Evolutionary conservation across 1,140 invertebrate species (phyloP).

Genomic region (Neoseiulus cucumeris): DNA sequence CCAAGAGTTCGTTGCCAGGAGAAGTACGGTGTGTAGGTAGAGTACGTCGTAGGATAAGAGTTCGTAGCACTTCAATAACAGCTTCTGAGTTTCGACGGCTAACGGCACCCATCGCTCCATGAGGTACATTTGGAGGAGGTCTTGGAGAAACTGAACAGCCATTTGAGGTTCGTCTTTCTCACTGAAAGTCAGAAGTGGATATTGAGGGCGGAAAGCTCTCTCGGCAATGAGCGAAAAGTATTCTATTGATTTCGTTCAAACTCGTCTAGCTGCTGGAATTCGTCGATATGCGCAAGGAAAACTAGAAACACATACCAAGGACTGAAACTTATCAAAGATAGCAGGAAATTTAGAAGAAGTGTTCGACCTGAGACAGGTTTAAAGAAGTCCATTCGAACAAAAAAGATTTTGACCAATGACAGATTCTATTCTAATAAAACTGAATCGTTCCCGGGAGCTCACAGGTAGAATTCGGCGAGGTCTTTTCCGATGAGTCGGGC

Average conservation of each 20-base stretch:
- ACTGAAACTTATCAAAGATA: no score
- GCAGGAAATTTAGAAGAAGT: no score
- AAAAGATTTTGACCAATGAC: no score
- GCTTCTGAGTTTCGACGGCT: constrained; percentile 53
- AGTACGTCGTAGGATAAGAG: constrained; percentile 48
- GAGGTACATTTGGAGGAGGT: constrained; percentile 61
- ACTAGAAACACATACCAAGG: no score
- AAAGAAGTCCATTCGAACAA: no score
- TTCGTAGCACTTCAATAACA: constrained; percentile 64
- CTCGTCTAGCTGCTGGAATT: no score
- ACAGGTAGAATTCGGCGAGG: constrained; percentile 68
- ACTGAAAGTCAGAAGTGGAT: constrained; percentile 24
- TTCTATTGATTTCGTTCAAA: no score
- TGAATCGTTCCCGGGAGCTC: constrained; percentile 19
- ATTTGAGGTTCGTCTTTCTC: constrained; percentile 63
- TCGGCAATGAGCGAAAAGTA: not conserved
- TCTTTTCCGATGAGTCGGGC: constrained; percentile 69
- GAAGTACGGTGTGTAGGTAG: constrained; percentile 38
- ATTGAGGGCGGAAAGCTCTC: no score
- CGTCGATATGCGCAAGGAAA: no score
- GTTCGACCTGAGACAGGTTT: no score
- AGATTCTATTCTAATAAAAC: no score
- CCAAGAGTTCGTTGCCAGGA: constrained; percentile 44
- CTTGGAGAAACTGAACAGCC: constrained; percentile 63
- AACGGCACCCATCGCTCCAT: constrained; percentile 65